A percentile compares a stretch with the other conserved stretches of the same genome.
Conservation (phyloP, 2,888 invertebrate genomes). For the Ceramica pisi region DNA sequence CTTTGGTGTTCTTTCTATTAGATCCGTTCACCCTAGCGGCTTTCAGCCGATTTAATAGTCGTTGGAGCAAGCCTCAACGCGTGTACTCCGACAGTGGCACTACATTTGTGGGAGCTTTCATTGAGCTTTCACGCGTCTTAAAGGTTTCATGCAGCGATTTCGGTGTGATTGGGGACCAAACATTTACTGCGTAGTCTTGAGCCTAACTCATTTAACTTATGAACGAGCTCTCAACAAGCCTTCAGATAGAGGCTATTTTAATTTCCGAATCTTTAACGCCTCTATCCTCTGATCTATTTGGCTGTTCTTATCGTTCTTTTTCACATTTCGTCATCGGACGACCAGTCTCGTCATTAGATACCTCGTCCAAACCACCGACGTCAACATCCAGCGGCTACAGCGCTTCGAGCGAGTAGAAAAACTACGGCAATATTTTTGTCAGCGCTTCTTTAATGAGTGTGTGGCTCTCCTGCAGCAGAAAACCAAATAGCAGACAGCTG, state of each 20-base stretch:
- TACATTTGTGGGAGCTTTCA: slow-evolving; percentile 57
- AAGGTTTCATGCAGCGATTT: not conserved
- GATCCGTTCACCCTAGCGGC: too few relatives aligned
- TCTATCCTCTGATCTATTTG: slow-evolving; percentile 13
- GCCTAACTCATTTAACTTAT: too few relatives aligned
- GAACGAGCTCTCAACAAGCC: slow-evolving; percentile 35
- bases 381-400: slow-evolving; percentile 11
- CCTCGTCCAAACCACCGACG: slow-evolving; percentile 9
- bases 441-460: not conserved
- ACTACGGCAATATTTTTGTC: not conserved
- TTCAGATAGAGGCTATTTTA: slow-evolving; percentile 28
- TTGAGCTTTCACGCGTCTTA: slow-evolving; percentile 43
- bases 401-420: slow-evolving; percentile 1
- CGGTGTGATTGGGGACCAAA: too few relatives aligned
- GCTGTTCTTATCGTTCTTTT: slow-evolving; percentile 8
- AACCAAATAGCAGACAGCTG: slow-evolving; percentile 7
- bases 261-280: not conserved
- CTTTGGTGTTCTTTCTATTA: too few relatives aligned
- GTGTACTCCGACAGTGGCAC: slow-evolving; percentile 58
- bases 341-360: slow-evolving; percentile 11
- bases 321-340: slow-evolving; percentile 8
- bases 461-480: slow-evolving; percentile 11
- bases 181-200: too few relatives aligned
- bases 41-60: slow-evolving; percentile 17
- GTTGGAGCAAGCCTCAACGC: slow-evolving; percentile 53